Base-by-base conservation (phyloP, 2,113 vertebrate genomes). In the Podarcis muralis region DNA sequence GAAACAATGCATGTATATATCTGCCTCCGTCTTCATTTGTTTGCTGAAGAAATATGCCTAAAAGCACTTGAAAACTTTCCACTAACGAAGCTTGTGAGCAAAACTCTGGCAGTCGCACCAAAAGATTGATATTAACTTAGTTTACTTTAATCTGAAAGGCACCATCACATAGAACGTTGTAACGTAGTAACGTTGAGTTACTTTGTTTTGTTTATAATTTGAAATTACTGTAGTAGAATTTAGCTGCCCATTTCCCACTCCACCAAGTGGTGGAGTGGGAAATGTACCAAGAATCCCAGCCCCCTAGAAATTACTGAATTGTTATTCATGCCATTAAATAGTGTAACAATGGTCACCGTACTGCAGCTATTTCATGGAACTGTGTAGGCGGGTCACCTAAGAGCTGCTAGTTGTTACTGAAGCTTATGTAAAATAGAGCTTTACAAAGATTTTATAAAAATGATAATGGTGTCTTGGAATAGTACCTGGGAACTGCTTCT, bases 401-500 rank as follows among this genome's bases (percentile, higher is more conserved):
- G 48, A 37, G 32, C n/a, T 75, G 30, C 5, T 18, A 37, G 25
- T 30, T n/a, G 13, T 5, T 40, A 77, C 35, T 68, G 35, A 62
- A 27, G 23, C 27, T 43, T 4, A 48, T 5, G 53, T 81, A 69
- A n/a, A 79, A 43, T 16, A 65, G 35, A 85, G 25, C 27, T 22
- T 7, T 68, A 78, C 40, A 9, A 65, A 79, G 6, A 4, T 69
- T 8, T 72, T 72, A 15, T n/a, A 71, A 81, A 74, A 81, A 3
- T 27, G 80, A n/a, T 43, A 71, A 5, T 81, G 16, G 1, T 66
- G 88, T 86, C 93, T 81, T n/a, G 91, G 72, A 69, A n/a, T 8
- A 83, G 83, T 96, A 97, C 97, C 96, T 97, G 0, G 96, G 97
- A 89, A 90, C 92, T 91, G 83, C 68, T 91, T 96, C 95, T 95